A percentile compares a stretch with the other conserved stretches of the same genome.
Evolutionary conservation across 2,888 invertebrate species (phyloP).

Genomic region (Aquatica leii): DNA sequence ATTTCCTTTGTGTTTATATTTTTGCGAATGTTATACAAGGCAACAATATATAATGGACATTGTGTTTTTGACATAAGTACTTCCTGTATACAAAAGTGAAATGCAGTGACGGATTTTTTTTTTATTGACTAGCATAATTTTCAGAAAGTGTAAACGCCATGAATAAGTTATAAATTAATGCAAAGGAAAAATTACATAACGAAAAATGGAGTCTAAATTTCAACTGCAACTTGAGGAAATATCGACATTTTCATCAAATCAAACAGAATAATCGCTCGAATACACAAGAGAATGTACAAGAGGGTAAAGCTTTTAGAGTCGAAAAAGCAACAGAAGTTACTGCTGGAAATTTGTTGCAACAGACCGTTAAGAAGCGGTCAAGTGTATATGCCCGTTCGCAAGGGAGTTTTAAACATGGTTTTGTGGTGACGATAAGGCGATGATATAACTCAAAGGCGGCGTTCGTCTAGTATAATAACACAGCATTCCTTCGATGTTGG

Average conservation of each 20-base stretch:
- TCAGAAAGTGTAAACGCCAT: too few relatives aligned
- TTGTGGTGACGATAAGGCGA: conserved; percentile 29
- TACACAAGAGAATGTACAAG: conserved; percentile 17
- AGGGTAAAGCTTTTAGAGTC: conserved; percentile 28
- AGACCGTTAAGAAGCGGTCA: conserved; percentile 33
- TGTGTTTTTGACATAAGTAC: too few relatives aligned
- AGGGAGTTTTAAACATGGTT: conserved; percentile 28
- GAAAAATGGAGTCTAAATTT: too few relatives aligned
- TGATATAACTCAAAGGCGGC: conserved; percentile 27
- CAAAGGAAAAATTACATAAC: too few relatives aligned
- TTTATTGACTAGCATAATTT: too few relatives aligned
- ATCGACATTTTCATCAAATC: conserved; percentile 25
- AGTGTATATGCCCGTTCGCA: conserved; percentile 28
- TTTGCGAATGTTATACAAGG: too few relatives aligned
- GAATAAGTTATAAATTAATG: too few relatives aligned
- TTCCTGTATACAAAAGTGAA: too few relatives aligned
- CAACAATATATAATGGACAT: too few relatives aligned
- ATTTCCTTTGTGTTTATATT: too few relatives aligned
- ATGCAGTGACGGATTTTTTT: too few relatives aligned
- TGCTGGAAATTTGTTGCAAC: conserved; percentile 27
- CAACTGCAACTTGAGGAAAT: conserved; percentile 4
- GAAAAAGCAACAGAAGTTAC: conserved; percentile 29
- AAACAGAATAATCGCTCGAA: conserved; percentile 30
- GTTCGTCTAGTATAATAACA: conserved; percentile 21
- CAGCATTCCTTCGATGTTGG: conserved; percentile 17